Conservation (phyloP, 2,113 vertebrate species). For the Lasiurus borealis region DNA sequence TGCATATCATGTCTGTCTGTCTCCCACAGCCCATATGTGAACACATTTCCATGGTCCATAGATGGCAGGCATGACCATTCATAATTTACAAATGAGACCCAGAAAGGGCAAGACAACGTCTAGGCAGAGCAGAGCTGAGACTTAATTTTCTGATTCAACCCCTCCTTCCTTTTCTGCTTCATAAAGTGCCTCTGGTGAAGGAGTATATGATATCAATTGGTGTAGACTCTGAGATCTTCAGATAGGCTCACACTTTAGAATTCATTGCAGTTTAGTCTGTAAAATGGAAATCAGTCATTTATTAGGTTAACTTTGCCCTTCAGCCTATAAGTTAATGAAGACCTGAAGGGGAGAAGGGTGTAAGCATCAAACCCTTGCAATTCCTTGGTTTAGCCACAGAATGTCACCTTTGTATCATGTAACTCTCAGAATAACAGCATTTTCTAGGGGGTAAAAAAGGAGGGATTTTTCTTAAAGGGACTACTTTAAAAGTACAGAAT, state of each 20-base stretch:
- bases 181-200: not conserved
- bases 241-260: not conserved
- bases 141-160: not conserved
- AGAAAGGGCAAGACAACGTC: not conserved
- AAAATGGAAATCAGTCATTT: not conserved
- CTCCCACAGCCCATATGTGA: not conserved
- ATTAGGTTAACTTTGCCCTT: not conserved
- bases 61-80: too few species aligned
- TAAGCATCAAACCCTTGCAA: constrained; percentile 26
- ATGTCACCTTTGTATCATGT: not conserved
- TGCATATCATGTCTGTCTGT: not conserved
- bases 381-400: constrained; percentile 51
- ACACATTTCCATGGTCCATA: not conserved
- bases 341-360: not conserved
- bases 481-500: constrained; percentile 13
- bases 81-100: not conserved
- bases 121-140: not conserved
- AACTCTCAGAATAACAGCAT: not conserved
- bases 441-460: constrained; percentile 44
- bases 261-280: not conserved
- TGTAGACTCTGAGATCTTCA: not conserved
- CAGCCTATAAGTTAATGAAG: not conserved
- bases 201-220: not conserved
- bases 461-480: constrained; percentile 59
- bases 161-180: not conserved